These are phyloP conservation scores for Saturnia japonica DNA, from an alignment of 2,888 invertebrate species.

Conservation along the genomic window DNA sequence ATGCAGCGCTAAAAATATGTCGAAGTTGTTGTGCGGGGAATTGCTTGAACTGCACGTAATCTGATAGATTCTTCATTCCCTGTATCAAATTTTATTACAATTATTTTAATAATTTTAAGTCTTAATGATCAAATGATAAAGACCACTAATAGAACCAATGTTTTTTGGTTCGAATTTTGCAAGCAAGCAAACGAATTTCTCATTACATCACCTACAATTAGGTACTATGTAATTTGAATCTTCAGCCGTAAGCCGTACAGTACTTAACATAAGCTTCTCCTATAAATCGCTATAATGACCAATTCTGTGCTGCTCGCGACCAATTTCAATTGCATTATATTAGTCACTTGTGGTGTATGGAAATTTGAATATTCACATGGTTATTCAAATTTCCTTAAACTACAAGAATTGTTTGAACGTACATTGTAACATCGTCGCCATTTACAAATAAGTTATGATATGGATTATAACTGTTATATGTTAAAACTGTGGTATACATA, in stretches of 20 bases:
- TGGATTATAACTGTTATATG: background rate
- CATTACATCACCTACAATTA: no score
- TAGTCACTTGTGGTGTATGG: no score
- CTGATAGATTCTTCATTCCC: constrained; percentile 89
- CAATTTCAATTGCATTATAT: no score
- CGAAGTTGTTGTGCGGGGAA: constrained; percentile 92
- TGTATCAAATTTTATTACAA: constrained; percentile 35
- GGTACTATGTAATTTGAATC: no score
- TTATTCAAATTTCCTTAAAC: background rate
- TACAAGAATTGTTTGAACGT: background rate
- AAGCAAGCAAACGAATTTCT: no score
- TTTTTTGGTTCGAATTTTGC: no score
- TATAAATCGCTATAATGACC: no score
- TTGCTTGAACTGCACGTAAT: constrained; percentile 95
- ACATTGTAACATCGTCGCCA: background rate
- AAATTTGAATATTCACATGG: no score
- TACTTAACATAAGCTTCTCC: no score
- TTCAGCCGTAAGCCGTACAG: no score
- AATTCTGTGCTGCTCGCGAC: no score
- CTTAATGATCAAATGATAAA: background rate
- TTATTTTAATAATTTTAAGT: background rate
- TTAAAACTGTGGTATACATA: background rate
- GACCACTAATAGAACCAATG: background rate
- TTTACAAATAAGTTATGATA: background rate
- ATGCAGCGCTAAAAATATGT: constrained; percentile 97